Base-by-base conservation (phyloP, 2,888 invertebrate species). In the Drosophila neonasuta region DNA sequence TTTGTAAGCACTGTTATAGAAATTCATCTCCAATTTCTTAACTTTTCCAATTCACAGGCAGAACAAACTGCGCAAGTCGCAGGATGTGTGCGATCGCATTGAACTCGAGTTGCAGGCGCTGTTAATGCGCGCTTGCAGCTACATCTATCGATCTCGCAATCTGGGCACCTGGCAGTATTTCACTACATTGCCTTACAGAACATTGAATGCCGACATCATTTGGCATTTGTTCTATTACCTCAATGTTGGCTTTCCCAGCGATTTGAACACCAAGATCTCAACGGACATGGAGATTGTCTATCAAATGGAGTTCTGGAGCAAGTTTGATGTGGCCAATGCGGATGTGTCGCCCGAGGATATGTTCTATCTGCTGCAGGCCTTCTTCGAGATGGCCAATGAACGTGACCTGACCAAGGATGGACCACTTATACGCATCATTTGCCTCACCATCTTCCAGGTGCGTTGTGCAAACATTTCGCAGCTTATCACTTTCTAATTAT, bases 91-190 rank as follows among this genome's bases (percentile, higher is more conserved):
- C 50, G 89, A 92, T 65, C 92, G 94, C 65, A 91, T 95, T 39
- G 94, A 94, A 88, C 91, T 93, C 7, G 96, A 96, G 89, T 94
- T 94, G 86, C 95, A 96, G 89, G 92, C 94, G 6, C 93, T 96
- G 75, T 93, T 96, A 63, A 88, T 95, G 34, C 92, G 94, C 56
- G 94, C 95, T 1, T 94, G 94, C 36, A 92, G 93, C 61, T 94
- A 93, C 74, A 93, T 96, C 62, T 94, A 95, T 86, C 93, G 93
- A 2, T 94, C 95, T 0, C 93, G 94, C 49, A 94, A 94, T 86
- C 91, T 95, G 68, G 95, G 95, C 8, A 94, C 95, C 2, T 95
- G 96, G 95, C 96, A 96, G 89, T 96, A 96, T 91, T 92, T 96
- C 77, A 94, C 95, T 11, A 94, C 94, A 17, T 92, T 96, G 76